Base-by-base conservation (phyloP, 1,140 invertebrate species). In the Ceratoteleas bidentatus region DNA sequence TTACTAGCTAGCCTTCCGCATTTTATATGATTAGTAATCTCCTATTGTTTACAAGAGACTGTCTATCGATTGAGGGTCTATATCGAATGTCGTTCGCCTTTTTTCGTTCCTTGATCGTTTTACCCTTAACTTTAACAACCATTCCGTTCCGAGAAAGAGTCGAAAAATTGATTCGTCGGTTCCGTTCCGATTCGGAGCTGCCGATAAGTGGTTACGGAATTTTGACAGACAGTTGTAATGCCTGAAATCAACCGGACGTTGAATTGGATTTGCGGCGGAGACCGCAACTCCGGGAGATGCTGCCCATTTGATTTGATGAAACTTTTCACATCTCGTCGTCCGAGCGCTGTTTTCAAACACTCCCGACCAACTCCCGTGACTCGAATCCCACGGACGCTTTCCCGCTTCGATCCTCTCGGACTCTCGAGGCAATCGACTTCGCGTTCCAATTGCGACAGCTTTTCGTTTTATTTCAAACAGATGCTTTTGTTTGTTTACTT, bases 1-100 rank as follows among this genome's bases (percentile, higher is more conserved):
- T 90, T 91, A 86, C 85, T 89, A 91, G 87, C 87, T 90, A 89
- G 89, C 86, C 88, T 89, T 90, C 85, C 86, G 88, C 89, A 90
- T 90, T 89, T 90, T 88, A 83, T 83, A 87, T 89, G 85, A 85
- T 88, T 87, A 86, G 87, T 87, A 89, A 86, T 85, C 76, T 88
- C 86, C 86, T 87, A 89, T 89, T 89, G 86, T 86, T 89, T 89
- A 87, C 87, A 85, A 83, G 60, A 64, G 68, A 84, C 61, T 81
- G 74, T 85, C 83, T 86, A 82, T 77, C 58, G 61, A 81, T 78
- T 80, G 50, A 65, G 40, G 61, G 61, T 16, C 45, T 58, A 53
- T 52, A 73, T 57, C 7, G n/a, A 62, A 53, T 38, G 54, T 57
- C 36, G 36, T 72, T 70, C 54, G 50, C 50, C 50, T 58, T 52